phyloP scores from a whole-genome alignment of 2,113 vertebrate genomes.

The Rhinogobius similis region DNA sequence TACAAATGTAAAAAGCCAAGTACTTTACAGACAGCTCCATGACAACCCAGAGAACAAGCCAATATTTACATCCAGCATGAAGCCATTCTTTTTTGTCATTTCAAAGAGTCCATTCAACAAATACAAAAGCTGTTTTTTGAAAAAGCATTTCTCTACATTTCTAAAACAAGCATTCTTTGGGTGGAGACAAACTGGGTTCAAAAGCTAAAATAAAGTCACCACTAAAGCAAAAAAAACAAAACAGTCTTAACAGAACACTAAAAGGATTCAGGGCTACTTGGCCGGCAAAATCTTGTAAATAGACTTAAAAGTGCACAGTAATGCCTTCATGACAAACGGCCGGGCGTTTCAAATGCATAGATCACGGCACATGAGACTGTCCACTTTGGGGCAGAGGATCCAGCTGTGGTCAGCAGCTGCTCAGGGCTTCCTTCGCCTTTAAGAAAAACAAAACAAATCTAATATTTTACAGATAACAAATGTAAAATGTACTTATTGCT shows the following conservation, averaged over 20 bases:
- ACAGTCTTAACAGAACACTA: background rate
- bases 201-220: background rate
- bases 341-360: background rate
- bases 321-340: background rate
- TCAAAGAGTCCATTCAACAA: background rate
- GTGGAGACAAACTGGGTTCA: background rate
- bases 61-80: background rate
- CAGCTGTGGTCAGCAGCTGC: background rate
- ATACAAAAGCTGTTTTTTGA: background rate
- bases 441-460: constrained; percentile 28
- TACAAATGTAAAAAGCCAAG: constrained; percentile 1
- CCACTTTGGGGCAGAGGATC: background rate
- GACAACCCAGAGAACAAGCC: background rate
- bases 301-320: background rate
- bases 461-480: no score
- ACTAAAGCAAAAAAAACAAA: background rate
- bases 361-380: background rate
- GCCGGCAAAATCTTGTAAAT: background rate
- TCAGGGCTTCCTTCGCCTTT: constrained; percentile 88
- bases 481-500: no score
- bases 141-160: background rate
- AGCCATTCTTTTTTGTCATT: background rate
- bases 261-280: background rate
- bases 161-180: background rate
- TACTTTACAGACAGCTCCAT: background rate